Evolutionary conservation across 2,888 invertebrate genomes (phyloP).

Genomic region (Caenorhabditis japonica): DNA sequence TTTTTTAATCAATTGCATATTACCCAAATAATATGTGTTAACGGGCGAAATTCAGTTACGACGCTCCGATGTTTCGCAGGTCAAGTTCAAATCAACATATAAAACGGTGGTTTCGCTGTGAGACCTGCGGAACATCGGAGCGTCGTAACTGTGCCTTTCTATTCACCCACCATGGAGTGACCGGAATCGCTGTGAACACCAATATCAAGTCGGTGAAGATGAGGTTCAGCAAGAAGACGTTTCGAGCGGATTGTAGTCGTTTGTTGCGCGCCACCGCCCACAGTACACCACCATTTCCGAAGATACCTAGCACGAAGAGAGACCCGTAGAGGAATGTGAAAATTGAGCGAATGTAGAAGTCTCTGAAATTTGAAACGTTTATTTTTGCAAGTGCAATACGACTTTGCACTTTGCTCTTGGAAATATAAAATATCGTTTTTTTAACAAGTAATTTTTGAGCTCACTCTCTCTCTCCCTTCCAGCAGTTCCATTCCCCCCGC

Average conservation of each 20-base stretch:
- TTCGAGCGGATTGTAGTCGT: conserved; percentile 75
- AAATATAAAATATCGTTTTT: too few species aligned
- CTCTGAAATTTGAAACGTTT: conserved; percentile 57
- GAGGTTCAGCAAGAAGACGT: conserved; percentile 76
- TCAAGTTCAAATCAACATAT: background rate
- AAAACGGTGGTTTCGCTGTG: background rate
- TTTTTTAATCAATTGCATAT: background rate
- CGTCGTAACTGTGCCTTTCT: too few species aligned
- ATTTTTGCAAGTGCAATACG: too few species aligned
- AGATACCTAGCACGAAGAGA: conserved; percentile 71
- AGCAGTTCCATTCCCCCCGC: too few species aligned
- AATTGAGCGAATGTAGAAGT: conserved; percentile 65
- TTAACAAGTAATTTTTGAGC: too few species aligned
- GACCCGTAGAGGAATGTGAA: conserved; percentile 72
- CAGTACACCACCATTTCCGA: conserved; percentile 76
- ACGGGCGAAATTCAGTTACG: too few species aligned
- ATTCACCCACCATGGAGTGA: conserved; percentile 74
- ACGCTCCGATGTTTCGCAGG: too few species aligned
- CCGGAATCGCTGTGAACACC: conserved; percentile 75
- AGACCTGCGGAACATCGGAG: too few species aligned
- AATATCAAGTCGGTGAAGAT: conserved; percentile 75
- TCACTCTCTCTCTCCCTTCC: too few species aligned
- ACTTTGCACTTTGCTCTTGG: too few species aligned
- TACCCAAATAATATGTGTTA: too few species aligned
- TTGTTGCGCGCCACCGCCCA: conserved; percentile 71